Percentiles rank a stretch among this genome's conserved stretches.
Evolutionary conservation across 2,113 vertebrate species (phyloP).

Genomic region (Plectropomus leopardus): DNA sequence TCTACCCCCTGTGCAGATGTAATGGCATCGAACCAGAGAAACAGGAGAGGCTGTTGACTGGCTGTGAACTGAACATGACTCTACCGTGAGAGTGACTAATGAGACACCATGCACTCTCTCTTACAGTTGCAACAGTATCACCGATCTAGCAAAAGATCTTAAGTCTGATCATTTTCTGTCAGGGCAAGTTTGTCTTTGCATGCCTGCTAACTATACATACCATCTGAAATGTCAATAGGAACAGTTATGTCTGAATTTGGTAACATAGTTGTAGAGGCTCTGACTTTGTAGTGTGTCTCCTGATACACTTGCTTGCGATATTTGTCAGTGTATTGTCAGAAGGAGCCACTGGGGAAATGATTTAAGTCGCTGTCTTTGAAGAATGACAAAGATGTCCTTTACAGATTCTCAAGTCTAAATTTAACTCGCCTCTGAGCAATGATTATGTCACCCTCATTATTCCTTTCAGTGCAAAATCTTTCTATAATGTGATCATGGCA

Average conservation of each 20-base stretch:
- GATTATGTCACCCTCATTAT: conserved; percentile 67
- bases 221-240: conserved; percentile 26
- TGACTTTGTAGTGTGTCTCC: conserved; percentile 15
- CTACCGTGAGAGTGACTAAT: conserved; percentile 60
- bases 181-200: conserved; percentile 53
- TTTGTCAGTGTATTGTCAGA: conserved; percentile 53
- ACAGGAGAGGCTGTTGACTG: conserved; percentile 66
- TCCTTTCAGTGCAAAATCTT: conserved; percentile 53
- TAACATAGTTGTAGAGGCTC: conserved; percentile 14
- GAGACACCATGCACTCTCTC: conserved; percentile 46
- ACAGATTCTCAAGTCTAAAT: conserved; percentile 73
- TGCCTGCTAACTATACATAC: conserved; percentile 22
- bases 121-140: conserved; percentile 47
- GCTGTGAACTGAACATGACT: conserved; percentile 69
- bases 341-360: conserved; percentile 47
- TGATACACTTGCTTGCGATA: conserved; percentile 32
- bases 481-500: conserved; percentile 46
- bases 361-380: conserved; percentile 56
- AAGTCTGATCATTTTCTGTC: conserved; percentile 56
- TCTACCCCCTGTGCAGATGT: conserved; percentile 53
- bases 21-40: conserved; percentile 67
- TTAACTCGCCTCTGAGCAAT: conserved; percentile 70
- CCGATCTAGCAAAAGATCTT: conserved; percentile 51
- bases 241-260: background rate
- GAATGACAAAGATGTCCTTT: conserved; percentile 69